phyloP scores from a whole-genome alignment of 2,113 vertebrate genomes.

The Sceloporus undulatus region DNA sequence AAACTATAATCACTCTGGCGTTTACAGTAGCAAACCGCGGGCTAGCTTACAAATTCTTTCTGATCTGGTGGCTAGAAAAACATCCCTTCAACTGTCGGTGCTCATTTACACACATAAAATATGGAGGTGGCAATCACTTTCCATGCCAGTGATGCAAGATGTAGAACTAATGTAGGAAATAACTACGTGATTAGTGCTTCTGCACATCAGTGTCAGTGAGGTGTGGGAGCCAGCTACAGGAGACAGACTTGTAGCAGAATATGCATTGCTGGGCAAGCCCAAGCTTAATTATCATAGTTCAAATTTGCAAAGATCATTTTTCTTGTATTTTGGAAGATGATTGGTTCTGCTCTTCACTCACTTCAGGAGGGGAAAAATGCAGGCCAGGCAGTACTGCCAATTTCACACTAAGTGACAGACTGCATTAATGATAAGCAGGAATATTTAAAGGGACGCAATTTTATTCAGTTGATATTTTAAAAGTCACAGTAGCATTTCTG shows the following conservation, averaged over 20 bases:
- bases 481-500: conserved; percentile 1
- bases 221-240: not conserved
- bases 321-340: not conserved
- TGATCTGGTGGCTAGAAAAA: not conserved
- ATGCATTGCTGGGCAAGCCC: not conserved
- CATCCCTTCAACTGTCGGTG: too few relatives aligned
- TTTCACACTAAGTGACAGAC: not conserved
- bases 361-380: not conserved
- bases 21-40: not conserved
- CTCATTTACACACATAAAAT: not conserved
- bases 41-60: not conserved
- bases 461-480: not conserved
- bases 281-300: not conserved
- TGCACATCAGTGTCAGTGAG: not conserved
- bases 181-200: not conserved
- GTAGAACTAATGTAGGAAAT: not conserved
- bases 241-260: not conserved
- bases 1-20: not conserved
- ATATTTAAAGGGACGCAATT: conserved; percentile 3
- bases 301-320: not conserved
- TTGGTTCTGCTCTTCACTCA: not conserved
- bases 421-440: not conserved
- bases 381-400: too few relatives aligned
- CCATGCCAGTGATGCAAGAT: not conserved
- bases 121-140: not conserved